These are phyloP conservation scores for Oreochromis spilurus DNA, from an alignment of 2,113 vertebrate genomes.

Conservation along the genomic window DNA sequence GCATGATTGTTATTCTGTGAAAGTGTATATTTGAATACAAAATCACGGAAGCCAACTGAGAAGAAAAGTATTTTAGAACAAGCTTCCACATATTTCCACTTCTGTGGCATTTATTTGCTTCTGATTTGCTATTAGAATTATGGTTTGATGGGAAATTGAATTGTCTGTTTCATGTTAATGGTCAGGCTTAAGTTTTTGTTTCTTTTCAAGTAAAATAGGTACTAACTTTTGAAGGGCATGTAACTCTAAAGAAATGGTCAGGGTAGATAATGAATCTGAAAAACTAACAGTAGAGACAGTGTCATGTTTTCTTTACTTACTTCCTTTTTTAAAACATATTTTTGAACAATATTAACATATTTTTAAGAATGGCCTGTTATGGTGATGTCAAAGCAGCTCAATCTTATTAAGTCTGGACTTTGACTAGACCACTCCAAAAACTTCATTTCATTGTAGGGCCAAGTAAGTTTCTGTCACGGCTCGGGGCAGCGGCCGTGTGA, in stretches of 20 bases:
- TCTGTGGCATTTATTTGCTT: not conserved
- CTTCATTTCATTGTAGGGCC: not conserved
- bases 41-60: not conserved
- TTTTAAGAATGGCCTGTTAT: not conserved
- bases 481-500: no score
- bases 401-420: not conserved
- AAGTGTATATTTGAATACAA: not conserved
- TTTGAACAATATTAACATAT: not conserved
- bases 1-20: not conserved
- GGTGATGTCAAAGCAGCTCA: not conserved
- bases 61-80: not conserved
- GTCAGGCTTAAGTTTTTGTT: not conserved
- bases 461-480: no score
- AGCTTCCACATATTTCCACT: not conserved
- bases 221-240: not conserved
- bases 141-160: not conserved
- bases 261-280: not conserved
- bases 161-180: rapidly evolving
- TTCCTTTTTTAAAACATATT: rapidly evolving
- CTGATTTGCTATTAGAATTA: not conserved
- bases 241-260: not conserved
- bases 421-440: not conserved
- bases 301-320: not conserved
- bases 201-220: rapidly evolving
- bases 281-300: not conserved